Conservation (phyloP, 1,140 invertebrate species). For the Sycobia sp. region DNA sequence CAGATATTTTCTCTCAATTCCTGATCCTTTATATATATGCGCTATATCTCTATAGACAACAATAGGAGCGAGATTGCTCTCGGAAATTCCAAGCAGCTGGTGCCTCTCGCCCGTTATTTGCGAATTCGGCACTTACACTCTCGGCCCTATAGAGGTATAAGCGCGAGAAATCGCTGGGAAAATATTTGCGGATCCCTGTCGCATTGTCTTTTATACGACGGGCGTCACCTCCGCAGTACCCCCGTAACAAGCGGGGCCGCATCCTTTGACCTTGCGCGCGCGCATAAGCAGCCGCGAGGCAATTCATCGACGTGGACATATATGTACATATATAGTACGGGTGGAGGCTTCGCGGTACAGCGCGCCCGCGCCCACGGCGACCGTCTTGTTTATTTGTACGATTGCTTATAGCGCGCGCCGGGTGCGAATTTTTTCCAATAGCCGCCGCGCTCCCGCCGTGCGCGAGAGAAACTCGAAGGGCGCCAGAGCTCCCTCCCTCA, state of each 20-base stretch:
- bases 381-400: neutral
- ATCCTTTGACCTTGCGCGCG: slow-evolving; percentile 2
- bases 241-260: neutral
- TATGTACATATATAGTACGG: too few species aligned
- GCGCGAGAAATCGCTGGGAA: slow-evolving; percentile 21
- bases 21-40: too few species aligned
- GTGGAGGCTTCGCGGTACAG: too few species aligned
- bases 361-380: slow-evolving; percentile 1
- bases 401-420: too few species aligned
- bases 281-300: too few species aligned
- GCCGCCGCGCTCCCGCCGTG: neutral
- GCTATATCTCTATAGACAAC: too few species aligned
- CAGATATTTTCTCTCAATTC: too few species aligned
- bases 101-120: slow-evolving; percentile 38
- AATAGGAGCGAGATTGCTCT: slow-evolving; percentile 40
- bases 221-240: neutral
- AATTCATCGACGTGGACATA: too few species aligned
- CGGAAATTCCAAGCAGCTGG: slow-evolving; percentile 42
- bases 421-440: neutral
- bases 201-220: slow-evolving; percentile 11
- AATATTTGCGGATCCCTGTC: slow-evolving; percentile 21
- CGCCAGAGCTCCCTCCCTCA: neutral
- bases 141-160: too few species aligned
- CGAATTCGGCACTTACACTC: slow-evolving; percentile 41
- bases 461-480: neutral